Conservation (phyloP, 1,140 invertebrate species). For the Philaenus spumarius region DNA sequence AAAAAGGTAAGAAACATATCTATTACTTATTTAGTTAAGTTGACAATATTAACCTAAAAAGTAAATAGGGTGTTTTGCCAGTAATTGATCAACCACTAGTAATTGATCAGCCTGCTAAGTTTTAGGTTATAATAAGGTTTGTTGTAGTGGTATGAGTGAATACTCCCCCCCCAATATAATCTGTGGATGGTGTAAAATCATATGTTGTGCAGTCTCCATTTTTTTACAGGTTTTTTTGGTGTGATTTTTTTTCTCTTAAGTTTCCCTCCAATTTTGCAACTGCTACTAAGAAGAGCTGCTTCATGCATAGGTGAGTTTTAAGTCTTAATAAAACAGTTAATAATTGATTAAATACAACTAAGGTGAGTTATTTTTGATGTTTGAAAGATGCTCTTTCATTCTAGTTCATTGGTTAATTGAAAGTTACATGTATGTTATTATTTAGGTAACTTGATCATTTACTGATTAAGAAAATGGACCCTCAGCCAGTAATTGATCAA, state of each 20-base stretch:
- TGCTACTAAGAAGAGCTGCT: background rate
- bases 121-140: no score
- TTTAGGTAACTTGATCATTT: background rate
- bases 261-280: constrained; percentile 18
- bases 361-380: background rate
- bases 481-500: constrained; percentile 1
- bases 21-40: no score
- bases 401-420: background rate
- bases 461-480: background rate
- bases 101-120: no score
- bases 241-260: constrained; percentile 33
- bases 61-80: no score
- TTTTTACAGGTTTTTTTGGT: background rate
- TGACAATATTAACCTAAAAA: no score
- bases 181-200: no score
- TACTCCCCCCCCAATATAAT: no score
- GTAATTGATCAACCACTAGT: no score
- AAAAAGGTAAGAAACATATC: no score
- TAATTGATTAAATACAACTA: constrained; percentile 1
- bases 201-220: no score
- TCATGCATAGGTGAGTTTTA: constrained; percentile 2
- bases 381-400: constrained; percentile 5
- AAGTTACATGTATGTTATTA: background rate
- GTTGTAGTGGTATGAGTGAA: no score
- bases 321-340: background rate